phyloP scores from a whole-genome alignment of 2,888 invertebrate species.

The Dusona sp. region DNA sequence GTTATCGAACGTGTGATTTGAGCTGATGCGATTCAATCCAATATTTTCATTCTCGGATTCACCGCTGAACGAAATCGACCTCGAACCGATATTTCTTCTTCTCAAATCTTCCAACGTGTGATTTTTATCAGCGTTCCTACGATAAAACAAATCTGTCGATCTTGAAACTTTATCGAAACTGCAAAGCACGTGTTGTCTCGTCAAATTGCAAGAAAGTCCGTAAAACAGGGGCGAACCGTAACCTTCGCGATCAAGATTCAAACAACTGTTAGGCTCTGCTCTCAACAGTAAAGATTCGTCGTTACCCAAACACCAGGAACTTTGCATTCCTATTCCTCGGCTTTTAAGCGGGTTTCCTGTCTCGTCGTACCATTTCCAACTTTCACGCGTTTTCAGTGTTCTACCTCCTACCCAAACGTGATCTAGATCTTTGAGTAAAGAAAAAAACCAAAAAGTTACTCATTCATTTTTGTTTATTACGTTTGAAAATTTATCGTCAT shows the following conservation, averaged over 20 bases:
- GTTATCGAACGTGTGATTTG: neutral
- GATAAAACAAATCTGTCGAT: neutral
- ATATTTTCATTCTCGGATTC: neutral
- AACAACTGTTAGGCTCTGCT: constrained; percentile 68
- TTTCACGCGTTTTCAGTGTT: constrained; percentile 58
- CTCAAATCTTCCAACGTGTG: neutral
- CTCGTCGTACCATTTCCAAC: constrained; percentile 71
- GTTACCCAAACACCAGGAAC: constrained; percentile 70
- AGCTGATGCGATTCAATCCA: neutral
- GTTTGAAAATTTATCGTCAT: no score
- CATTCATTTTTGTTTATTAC: neutral
- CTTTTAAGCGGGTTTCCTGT: constrained; percentile 53
- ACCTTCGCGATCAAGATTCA: constrained; percentile 72
- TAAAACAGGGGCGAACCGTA: constrained; percentile 70
- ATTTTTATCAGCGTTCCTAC: neutral
- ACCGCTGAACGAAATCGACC: neutral
- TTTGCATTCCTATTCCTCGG: constrained; percentile 52
- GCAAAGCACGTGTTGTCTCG: constrained; percentile 68
- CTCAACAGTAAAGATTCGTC: constrained; percentile 54
- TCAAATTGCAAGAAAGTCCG: constrained; percentile 68
- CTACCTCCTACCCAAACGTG: constrained; percentile 72
- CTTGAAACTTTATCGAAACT: constrained; percentile 27
- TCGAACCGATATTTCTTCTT: neutral
- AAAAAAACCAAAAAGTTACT: neutral
- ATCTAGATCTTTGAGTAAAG: constrained; percentile 64